Conservation (phyloP, 2,888 invertebrate species). For the Agriotes lineatus region DNA sequence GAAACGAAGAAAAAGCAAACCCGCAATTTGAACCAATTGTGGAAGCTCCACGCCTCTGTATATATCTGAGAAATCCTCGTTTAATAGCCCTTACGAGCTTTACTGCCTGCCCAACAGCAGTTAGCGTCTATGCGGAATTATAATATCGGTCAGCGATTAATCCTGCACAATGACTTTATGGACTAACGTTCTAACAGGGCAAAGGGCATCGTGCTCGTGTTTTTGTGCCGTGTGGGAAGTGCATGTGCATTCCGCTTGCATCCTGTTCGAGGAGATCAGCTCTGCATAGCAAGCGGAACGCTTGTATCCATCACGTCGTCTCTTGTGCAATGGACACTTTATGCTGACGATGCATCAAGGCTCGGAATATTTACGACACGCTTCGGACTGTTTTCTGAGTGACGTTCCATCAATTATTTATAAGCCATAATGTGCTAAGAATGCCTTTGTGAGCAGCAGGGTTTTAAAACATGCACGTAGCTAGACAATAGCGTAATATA, state of each 20-base stretch:
- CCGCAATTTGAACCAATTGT: too few species aligned
- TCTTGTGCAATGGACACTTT: slow-evolving; percentile 20
- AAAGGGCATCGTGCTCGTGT: slow-evolving; percentile 22
- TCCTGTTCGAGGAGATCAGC: slow-evolving; percentile 24
- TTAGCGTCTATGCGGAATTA: slow-evolving; percentile 41
- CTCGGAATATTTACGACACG: slow-evolving; percentile 5
- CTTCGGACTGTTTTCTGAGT: neutral
- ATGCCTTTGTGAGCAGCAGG: slow-evolving; percentile 7
- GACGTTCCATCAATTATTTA: slow-evolving; percentile 14
- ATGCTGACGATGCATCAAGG: slow-evolving; percentile 14
- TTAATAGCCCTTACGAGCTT: slow-evolving; percentile 37
- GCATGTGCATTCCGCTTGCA: slow-evolving; percentile 37
- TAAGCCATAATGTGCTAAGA: slow-evolving; percentile 2
- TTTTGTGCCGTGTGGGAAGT: slow-evolving; percentile 34
- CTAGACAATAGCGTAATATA: too few species aligned
- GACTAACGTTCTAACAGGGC: slow-evolving; percentile 11
- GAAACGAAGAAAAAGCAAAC: too few species aligned
- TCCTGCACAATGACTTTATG: slow-evolving; percentile 26
- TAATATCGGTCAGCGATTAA: slow-evolving; percentile 43
- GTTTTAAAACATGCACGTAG: neutral
- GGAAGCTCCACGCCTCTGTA: too few species aligned
- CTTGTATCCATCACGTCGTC: slow-evolving; percentile 14
- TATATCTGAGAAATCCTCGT: slow-evolving; percentile 29
- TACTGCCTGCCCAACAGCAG: slow-evolving; percentile 38
- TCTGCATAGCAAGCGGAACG: slow-evolving; percentile 32